Evolutionary conservation across 2,888 invertebrate genomes (phyloP).

Genomic region (Phalera bucephala): DNA sequence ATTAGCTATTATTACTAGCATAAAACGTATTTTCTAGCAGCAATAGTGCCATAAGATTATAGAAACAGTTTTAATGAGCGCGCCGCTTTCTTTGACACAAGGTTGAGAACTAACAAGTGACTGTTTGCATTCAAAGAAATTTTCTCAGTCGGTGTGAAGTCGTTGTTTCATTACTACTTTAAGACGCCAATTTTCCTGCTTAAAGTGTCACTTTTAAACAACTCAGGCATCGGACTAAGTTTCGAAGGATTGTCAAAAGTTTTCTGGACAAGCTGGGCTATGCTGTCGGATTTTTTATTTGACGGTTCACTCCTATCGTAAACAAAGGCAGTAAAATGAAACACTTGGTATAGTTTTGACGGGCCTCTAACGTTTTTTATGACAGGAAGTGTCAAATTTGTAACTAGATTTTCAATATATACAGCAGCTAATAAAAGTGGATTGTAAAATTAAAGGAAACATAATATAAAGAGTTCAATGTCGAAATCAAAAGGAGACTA

Average conservation of each 20-base stretch:
- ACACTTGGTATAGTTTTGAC: slow-evolving; percentile 24
- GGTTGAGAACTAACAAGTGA: slow-evolving; percentile 15
- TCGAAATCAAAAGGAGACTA: neutral
- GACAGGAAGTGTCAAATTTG: slow-evolving; percentile 1
- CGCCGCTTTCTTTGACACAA: slow-evolving; percentile 37
- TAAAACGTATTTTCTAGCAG: slow-evolving; percentile 9
- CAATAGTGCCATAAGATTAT: slow-evolving; percentile 23
- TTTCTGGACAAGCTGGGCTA: slow-evolving; percentile 15
- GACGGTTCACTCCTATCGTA: slow-evolving; percentile 33
- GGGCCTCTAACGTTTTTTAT: slow-evolving; percentile 8
- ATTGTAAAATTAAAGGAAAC: neutral
- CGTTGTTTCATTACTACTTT: slow-evolving; percentile 26
- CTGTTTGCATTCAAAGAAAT: slow-evolving; percentile 23
- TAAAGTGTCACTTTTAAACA: slow-evolving; percentile 24
- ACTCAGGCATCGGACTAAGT: slow-evolving; percentile 23
- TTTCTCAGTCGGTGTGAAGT: slow-evolving; percentile 7
- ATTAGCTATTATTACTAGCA: slow-evolving; percentile 7
- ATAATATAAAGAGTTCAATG: neutral
- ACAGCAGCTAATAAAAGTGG: neutral
- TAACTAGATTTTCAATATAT: slow-evolving; percentile 5
- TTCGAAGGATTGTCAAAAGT: slow-evolving; percentile 35
- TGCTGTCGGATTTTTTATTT: slow-evolving; percentile 30
- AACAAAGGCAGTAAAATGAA: slow-evolving; percentile 34
- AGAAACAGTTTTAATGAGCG: slow-evolving; percentile 44
- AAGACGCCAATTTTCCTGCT: slow-evolving; percentile 30